These are phyloP conservation scores for Sandelia bainsii DNA, from an alignment of 2,797 vertebrate species.

Conservation along the genomic window DNA sequence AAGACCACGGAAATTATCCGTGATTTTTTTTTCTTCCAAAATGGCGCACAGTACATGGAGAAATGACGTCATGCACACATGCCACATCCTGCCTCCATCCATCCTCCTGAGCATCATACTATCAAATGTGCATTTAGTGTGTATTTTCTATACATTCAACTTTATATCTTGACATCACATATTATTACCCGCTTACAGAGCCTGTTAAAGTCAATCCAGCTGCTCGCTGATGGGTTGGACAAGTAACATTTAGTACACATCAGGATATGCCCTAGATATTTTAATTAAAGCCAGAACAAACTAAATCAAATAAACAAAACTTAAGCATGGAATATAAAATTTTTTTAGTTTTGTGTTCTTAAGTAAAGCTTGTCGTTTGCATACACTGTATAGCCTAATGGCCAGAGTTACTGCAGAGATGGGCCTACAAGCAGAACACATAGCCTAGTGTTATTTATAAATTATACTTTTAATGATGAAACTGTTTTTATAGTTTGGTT, in stretches of 20 bases:
- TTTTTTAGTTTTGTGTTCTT: background rate
- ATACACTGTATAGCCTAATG: background rate
- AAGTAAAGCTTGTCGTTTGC: fast-evolving
- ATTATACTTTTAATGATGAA: background rate
- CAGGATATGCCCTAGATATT: background rate
- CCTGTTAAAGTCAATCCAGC: background rate
- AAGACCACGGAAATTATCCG: constrained; percentile 87
- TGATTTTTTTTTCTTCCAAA: constrained; percentile 90
- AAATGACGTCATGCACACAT: constrained; percentile 90
- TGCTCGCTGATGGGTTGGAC: background rate
- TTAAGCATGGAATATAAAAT: background rate
- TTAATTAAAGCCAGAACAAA: background rate
- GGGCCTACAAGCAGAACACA: background rate
- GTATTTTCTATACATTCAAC: background rate
- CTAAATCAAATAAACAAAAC: background rate
- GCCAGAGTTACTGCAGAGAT: background rate
- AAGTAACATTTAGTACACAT: background rate
- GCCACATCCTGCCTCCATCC: constrained; percentile 80
- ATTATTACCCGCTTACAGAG: background rate
- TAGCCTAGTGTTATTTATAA: background rate
- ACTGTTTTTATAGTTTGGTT: background rate
- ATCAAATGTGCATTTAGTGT: constrained; percentile 16
- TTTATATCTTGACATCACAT: background rate
- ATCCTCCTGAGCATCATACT: constrained; percentile 66
- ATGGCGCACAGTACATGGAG: constrained; percentile 92